Conservation (phyloP, 2,113 vertebrate species). For the Syngnathoides biaculeatus region DNA sequence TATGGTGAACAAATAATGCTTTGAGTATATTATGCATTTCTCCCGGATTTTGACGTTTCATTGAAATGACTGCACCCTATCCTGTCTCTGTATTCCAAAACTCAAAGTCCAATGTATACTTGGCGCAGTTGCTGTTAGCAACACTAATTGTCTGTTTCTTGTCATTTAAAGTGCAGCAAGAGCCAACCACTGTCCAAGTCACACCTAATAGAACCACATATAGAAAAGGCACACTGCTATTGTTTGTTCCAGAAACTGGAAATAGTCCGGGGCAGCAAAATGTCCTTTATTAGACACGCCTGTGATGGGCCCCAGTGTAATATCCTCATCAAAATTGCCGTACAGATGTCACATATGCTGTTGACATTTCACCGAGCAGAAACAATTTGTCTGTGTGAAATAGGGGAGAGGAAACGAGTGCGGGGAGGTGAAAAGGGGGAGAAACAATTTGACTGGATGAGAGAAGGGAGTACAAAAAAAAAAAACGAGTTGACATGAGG, state of each 20-base stretch:
- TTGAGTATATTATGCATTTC: background rate
- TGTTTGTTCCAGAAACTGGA: conserved; percentile 32
- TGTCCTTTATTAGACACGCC: conserved; percentile 46
- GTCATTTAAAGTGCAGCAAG: background rate
- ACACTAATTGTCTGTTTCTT: background rate
- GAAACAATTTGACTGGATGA: background rate
- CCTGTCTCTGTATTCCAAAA: background rate
- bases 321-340: conserved; percentile 64
- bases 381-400: conserved; percentile 60
- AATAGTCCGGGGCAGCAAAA: conserved; percentile 32
- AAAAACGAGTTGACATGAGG: conserved; percentile 22
- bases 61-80: background rate
- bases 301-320: conserved; percentile 56
- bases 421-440: background rate
- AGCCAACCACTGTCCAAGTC: background rate
- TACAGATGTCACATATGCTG: conserved; percentile 64
- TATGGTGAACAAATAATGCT: background rate
- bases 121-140: background rate
- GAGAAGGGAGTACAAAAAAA: conserved; percentile 10
- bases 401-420: conserved; percentile 22
- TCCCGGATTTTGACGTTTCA: background rate
- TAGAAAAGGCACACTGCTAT: background rate
- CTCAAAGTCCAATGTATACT: background rate
- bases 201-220: background rate
- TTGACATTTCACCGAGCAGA: conserved; percentile 69